A percentile compares a stretch with the other conserved stretches of the same genome.
Conservation (phyloP, 2,888 invertebrate genomes). For the Arge pagana region DNA sequence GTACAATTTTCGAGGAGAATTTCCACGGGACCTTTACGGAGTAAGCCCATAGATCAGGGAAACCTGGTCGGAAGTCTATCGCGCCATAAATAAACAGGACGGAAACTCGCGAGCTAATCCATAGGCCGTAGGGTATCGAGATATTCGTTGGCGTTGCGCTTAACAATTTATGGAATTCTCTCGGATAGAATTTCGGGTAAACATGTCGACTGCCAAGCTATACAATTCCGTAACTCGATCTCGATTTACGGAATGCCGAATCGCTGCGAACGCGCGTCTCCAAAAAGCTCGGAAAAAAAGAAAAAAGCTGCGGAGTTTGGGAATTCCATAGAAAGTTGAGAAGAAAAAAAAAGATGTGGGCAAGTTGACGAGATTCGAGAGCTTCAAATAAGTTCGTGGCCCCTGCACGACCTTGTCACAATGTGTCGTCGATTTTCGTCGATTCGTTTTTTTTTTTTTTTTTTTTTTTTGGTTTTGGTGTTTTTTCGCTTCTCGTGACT, state of each 20-base stretch:
- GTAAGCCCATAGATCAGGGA: slow-evolving; percentile 38
- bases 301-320: too few species aligned
- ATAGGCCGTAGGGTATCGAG: slow-evolving; percentile 41
- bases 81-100: slow-evolving; percentile 42
- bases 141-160: slow-evolving; percentile 28
- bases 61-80: slow-evolving; percentile 33
- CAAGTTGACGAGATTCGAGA: too few species aligned
- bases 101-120: slow-evolving; percentile 32
- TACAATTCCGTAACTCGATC: too few species aligned
- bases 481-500: slow-evolving; percentile 10
- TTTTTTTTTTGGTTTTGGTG: neutral
- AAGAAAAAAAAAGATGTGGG: too few species aligned
- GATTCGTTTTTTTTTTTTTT: slow-evolving; percentile 7
- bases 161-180: slow-evolving; percentile 23
- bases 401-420: too few species aligned
- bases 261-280: too few species aligned
- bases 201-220: slow-evolving; percentile 2
- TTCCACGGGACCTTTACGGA: slow-evolving; percentile 16
- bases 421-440: too few species aligned
- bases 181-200: slow-evolving; percentile 8
- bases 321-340: too few species aligned
- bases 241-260: too few species aligned
- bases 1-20: too few species aligned
- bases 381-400: too few species aligned
- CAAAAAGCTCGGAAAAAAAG: too few species aligned